phyloP scores from a whole-genome alignment of 2,888 invertebrate genomes.

The Eristalinus sepulchralis region DNA sequence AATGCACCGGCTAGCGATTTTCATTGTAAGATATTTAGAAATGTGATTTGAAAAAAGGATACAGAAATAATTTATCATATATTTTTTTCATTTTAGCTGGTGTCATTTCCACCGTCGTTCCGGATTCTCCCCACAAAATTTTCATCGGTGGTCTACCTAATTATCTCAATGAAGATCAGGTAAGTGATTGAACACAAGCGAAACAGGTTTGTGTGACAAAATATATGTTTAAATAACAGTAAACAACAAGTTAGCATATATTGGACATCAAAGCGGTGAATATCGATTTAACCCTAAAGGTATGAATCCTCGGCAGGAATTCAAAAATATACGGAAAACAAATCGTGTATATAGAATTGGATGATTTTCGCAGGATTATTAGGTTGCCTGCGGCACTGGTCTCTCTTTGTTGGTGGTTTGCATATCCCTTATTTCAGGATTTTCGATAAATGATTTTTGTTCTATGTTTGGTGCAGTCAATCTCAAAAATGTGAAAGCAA shows the following conservation, averaged over 20 bases:
- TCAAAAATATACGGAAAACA: constrained; percentile 16
- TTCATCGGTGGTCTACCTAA: constrained; percentile 99
- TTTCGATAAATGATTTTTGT: not conserved
- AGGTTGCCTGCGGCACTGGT: constrained; percentile 49
- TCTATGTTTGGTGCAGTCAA: not conserved
- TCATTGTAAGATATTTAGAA: constrained; percentile 30
- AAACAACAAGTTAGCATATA: constrained; percentile 37
- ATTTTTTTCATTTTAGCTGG: constrained; percentile 83
- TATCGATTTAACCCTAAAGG: constrained; percentile 44
- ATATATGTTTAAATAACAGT: constrained; percentile 52
- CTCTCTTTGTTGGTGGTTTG: constrained; percentile 40
- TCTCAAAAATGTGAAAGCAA: constrained; percentile 22
- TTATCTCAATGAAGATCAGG: constrained; percentile 99
- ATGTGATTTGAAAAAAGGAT: not conserved
- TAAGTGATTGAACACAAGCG: constrained; percentile 81
- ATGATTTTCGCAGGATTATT: constrained; percentile 64
- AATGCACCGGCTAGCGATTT: constrained; percentile 88
- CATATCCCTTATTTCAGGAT: constrained; percentile 25
- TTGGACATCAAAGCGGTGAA: constrained; percentile 55
- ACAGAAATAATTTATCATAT: not conserved
- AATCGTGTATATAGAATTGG: constrained; percentile 28
- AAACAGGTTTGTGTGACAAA: constrained; percentile 37
- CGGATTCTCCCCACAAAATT: constrained; percentile 99
- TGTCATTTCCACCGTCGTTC: constrained; percentile 95
- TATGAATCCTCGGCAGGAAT: constrained; percentile 44